These are phyloP conservation scores for Poeciliopsis retropinna DNA, from an alignment of 2,113 vertebrate species.

Conservation along the genomic window DNA sequence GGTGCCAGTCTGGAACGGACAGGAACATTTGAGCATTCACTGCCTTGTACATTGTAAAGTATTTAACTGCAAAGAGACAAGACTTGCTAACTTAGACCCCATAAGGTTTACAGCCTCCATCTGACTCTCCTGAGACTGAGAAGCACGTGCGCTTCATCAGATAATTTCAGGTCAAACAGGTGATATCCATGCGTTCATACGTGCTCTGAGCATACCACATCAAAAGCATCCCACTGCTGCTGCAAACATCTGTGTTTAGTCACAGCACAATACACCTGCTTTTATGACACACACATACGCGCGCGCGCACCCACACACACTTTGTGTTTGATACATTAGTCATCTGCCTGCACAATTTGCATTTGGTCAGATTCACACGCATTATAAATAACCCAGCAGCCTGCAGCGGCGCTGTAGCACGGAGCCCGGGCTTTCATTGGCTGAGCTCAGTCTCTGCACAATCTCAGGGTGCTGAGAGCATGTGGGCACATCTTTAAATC, in stretches of 20 bases:
- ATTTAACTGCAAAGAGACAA: conserved; percentile 20
- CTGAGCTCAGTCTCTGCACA: conserved; percentile 27
- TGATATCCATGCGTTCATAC: conserved; percentile 32
- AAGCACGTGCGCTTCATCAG: conserved; percentile 12
- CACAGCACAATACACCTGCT: conserved; percentile 68
- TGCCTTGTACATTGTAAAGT: background rate
- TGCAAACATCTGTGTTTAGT: conserved; percentile 69
- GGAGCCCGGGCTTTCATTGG: conserved; percentile 50
- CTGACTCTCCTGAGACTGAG: conserved; percentile 25
- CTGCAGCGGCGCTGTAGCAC: conserved; percentile 52
- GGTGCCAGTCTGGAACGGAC: conserved; percentile 39
- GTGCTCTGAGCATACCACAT: conserved; percentile 30
- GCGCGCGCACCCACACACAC: conserved; percentile 48
- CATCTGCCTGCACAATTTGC: conserved; percentile 76
- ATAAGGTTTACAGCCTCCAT: conserved; percentile 22
- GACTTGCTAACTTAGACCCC: conserved; percentile 25
- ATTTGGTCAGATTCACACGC: conserved; percentile 77
- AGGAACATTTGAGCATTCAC: background rate
- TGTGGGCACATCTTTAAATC: conserved; percentile 61
- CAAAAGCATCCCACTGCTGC: conserved; percentile 32
- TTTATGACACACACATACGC: conserved; percentile 51
- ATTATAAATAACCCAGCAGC: conserved; percentile 70
- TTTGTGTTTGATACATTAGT: conserved; percentile 71
- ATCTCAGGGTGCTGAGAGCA: conserved; percentile 47
- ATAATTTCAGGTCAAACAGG: background rate